Evolutionary conservation across 2,888 invertebrate species (phyloP).

Genomic region (Ophion costatus): DNA sequence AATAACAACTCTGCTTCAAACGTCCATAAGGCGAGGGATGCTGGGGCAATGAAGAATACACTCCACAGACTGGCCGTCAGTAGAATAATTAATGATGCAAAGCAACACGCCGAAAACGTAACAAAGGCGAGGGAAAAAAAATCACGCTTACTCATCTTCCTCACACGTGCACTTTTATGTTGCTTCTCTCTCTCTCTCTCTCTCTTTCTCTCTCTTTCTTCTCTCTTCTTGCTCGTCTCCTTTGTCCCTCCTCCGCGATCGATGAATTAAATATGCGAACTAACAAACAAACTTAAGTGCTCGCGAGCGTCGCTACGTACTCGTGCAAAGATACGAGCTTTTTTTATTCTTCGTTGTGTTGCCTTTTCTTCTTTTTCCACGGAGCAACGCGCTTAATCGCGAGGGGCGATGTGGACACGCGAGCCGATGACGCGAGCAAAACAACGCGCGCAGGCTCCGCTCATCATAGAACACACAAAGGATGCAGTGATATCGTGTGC

Average conservation of each 20-base stretch:
- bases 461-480: constrained; percentile 71
- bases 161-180: constrained; percentile 7
- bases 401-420: constrained; percentile 35
- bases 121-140: neutral
- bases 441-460: constrained; percentile 75
- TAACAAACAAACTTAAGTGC: constrained; percentile 24
- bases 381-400: neutral
- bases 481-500: constrained; percentile 39
- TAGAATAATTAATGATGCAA: neutral
- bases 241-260: neutral
- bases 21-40: neutral
- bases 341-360: neutral
- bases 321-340: constrained; percentile 17
- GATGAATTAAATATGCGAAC: constrained; percentile 22
- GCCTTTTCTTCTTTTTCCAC: neutral
- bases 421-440: constrained; percentile 35
- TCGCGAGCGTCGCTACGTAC: constrained; percentile 4
- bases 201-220: neutral
- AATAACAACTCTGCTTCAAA: neutral
- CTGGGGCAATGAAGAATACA: neutral
- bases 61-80: neutral
- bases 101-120: neutral
- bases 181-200: neutral
- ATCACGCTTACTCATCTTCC: constrained; percentile 23
- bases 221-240: neutral